Base-by-base conservation (phyloP, 2,888 invertebrate species). In the Apotomis betuletana region DNA sequence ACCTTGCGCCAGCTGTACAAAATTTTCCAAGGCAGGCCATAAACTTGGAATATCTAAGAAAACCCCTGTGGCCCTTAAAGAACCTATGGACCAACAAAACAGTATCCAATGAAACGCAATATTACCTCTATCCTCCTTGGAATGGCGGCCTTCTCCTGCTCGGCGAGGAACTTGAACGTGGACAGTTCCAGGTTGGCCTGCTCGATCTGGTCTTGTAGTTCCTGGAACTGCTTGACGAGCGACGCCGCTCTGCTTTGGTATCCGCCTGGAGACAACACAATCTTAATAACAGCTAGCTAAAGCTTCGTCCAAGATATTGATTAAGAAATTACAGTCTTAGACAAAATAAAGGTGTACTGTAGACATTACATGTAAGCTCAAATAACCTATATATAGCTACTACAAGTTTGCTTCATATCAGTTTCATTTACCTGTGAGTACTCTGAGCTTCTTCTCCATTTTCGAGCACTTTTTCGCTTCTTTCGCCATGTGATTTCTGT, bases 401-500 rank as follows among this genome's bases (percentile, higher is more conserved):
- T 27, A 27, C 2, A 27, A 27, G 27, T 27, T 27, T 27, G 27
- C 15, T 15, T 15, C 15, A 15, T 15, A 15, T 15, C 15, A 15
- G 15, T 27, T 98, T 8, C 97, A 44, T 59, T 13, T 75, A 91
- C 92, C 99, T 4, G 99, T 97, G n/a, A 99, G 94, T 70, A 99
- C 97, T 90, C 98, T 96, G 41, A 99, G 91, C 90, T 99, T 99
- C 89, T 99, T 99, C 89, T 99, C 99, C 94, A 99, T 96, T 91
- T 99, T 99, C 0, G 98, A 98, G 65, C 99, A 99, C 72, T 96
- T 95, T 89, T 99, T 99, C 0, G 99, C 99, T 89, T 99, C 98
- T 77, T 96, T 96, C 0, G 98, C 97, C 99, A 99, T 99, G 89
- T 99, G 99, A 73, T 95, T 95, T 76, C 99, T 95, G 88, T 99